Conservation (phyloP, 2,888 invertebrate genomes). For the Cosmorhoe ocellata region DNA sequence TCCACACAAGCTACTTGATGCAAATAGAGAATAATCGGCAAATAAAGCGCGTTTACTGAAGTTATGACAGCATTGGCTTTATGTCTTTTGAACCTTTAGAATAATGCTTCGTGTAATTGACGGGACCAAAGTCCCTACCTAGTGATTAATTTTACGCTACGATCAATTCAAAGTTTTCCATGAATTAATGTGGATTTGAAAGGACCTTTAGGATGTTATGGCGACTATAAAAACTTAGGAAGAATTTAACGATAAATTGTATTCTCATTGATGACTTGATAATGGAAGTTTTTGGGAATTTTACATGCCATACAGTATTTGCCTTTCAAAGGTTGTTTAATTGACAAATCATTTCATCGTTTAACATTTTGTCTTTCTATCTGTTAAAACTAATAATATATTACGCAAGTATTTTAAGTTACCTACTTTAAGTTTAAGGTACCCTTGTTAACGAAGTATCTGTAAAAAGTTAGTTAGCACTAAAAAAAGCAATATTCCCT, state of each 20-base stretch:
- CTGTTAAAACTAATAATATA: no score
- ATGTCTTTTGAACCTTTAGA: conserved; percentile 43
- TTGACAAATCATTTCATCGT: no score
- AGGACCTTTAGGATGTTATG: conserved; percentile 1
- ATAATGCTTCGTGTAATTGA: conserved; percentile 61
- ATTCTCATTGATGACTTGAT: conserved; percentile 10
- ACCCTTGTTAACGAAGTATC: no score
- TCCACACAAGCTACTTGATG: no score
- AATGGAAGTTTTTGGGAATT: conserved; percentile 5
- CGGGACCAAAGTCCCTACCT: conserved; percentile 50
- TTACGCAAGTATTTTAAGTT: no score
- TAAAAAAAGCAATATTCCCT: no score
- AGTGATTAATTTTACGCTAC: conserved; percentile 60
- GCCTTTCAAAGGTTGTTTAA: no score
- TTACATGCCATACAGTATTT: neutral
- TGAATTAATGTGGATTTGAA: conserved; percentile 35
- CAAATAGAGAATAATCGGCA: no score
- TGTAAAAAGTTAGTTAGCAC: no score
- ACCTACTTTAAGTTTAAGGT: no score
- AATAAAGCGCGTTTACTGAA: no score
- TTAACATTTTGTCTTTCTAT: no score
- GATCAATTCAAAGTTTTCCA: conserved; percentile 52
- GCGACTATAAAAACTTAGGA: conserved; percentile 7
- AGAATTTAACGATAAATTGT: conserved; percentile 9
- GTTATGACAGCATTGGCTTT: conserved; percentile 27